phyloP scores from a whole-genome alignment of 2,797 vertebrate genomes.

The Notamacropus eugenii region DNA sequence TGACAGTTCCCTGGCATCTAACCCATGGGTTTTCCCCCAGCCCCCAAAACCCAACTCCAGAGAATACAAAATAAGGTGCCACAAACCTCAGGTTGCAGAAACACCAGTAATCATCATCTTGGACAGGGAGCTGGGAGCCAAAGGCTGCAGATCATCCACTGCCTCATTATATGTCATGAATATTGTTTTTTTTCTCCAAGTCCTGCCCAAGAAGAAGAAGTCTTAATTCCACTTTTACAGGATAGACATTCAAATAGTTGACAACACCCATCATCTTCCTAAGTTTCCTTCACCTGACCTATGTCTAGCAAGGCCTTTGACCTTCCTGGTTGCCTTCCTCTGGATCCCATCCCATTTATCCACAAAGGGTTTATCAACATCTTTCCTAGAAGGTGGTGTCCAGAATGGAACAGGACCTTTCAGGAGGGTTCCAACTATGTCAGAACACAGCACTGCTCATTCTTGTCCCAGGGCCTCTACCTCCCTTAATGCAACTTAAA shows the following conservation, averaged over 20 bases:
- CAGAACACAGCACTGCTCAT: background rate
- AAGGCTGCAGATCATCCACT: background rate
- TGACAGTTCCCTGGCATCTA: background rate
- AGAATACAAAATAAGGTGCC: background rate
- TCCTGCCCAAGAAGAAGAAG: background rate
- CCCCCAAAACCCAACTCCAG: background rate
- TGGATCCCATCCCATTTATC: background rate
- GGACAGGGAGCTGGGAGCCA: background rate
- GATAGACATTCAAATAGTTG: background rate
- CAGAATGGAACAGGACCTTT: background rate
- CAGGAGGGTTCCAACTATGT: background rate
- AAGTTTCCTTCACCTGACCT: background rate
- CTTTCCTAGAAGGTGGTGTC: background rate
- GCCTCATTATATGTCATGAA: background rate
- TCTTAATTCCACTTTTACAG: background rate
- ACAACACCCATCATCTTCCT: background rate
- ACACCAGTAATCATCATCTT: background rate
- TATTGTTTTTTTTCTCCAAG: background rate
- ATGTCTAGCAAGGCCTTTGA: background rate
- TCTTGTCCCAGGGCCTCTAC: background rate
- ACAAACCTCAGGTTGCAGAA: background rate
- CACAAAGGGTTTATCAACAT: background rate
- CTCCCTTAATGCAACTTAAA: background rate
- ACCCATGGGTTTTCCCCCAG: background rate
- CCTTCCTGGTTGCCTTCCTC: background rate